Evolutionary conservation across 1,140 invertebrate genomes (phyloP), one percentile per base, ranked within the genome.

Genomic region (Achroia grisella): DNA sequence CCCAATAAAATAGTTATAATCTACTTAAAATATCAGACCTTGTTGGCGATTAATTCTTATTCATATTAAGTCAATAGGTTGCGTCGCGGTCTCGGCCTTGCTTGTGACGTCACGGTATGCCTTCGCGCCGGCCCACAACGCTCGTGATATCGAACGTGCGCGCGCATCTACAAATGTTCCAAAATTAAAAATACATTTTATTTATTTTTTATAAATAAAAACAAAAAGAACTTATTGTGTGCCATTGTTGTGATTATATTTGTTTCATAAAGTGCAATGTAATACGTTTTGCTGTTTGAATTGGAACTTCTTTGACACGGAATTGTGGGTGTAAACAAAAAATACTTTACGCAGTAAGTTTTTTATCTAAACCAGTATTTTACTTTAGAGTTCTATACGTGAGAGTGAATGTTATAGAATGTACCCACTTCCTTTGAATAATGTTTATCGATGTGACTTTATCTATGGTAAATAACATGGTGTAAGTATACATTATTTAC

Each of bases 31-130:
- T n/a, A n/a, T n/a, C n/a, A n/a, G 52, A 58, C 62, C 62, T 65
- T 65, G 54, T 11, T 27, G 31, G 31, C 48, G 50, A 60, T 64
- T 56, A 60, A 60, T 60, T 56, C 52, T 44, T 36, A 48, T 48
- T 44, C 32, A 45, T 52, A 41, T 44, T 39, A 48, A 53, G 43
- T 48, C 49, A 56, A 51, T 64, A 60, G 56, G 56, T 52, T 60
- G 56, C 57, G 28, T 34, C 42, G 17, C 17, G 47, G 32, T 29
- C 37, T 44, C 46, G 60, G 50, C 64, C 64, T 67, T 63, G 62
- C 17, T 2, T 11, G 47, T 67, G 57, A 63, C 64, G 55, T 58
- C 57, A 60, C 55, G 50, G 52, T 51, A 51, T 56, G 36, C 52
- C 34, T 39, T 31, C 15, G 34, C 35, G 39, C 34, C 15, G 9